Evolutionary conservation across 2,113 vertebrate species (phyloP), one percentile per base, ranked within the genome.

Genomic region (Crocuta crocuta): DNA sequence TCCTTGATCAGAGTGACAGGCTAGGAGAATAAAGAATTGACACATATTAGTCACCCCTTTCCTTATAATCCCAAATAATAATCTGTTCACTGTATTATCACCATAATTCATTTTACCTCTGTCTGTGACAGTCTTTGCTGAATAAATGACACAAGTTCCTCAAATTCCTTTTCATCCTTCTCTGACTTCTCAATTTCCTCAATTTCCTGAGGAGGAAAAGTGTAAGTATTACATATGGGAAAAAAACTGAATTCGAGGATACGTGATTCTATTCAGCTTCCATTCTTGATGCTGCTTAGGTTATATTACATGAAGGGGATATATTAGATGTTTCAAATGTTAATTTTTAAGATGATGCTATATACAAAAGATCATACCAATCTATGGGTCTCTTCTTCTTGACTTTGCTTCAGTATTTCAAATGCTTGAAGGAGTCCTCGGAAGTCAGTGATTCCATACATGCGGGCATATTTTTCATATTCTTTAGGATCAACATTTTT

Each of bases 401-500:
- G 98, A 88, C 99, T 99, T 97, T 99, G 99, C 98, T 99, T 99
- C 84, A 99, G 98, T 97, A 99, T 98, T 97, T 99, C 99, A 97
- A 99, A 99, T 71, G 99, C 99, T 98, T 99, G 99, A 80, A 99
- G 99, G 82, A 99, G 99, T 76, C 99, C 99, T 35, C 99, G 99
- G 99, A 99, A 99, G 98, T 99, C 99, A 12, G 99, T 99, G 98
- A 99, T 99, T 87, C 99, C 99, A 73, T 99, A 99, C 99, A 99
- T 99, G 15, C 99, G 99, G 92, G 99, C 99, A 1, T 99, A 99
- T 98, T 99, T 99, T 98, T 99, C 99, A 82, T 99, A 99, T 98
- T 99, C 99, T 98, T 99, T 99, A 79, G 99, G 99, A 98, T 99
- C 99, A 76, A 99, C 99, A 11, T 99, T 99, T 99, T 99, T 99